Percentiles rank a stretch among this genome's conserved stretches.
These are phyloP conservation scores for Drosophila aff. DNA, from an alignment of 1,140 invertebrate species.

Conservation along the genomic window DNA sequence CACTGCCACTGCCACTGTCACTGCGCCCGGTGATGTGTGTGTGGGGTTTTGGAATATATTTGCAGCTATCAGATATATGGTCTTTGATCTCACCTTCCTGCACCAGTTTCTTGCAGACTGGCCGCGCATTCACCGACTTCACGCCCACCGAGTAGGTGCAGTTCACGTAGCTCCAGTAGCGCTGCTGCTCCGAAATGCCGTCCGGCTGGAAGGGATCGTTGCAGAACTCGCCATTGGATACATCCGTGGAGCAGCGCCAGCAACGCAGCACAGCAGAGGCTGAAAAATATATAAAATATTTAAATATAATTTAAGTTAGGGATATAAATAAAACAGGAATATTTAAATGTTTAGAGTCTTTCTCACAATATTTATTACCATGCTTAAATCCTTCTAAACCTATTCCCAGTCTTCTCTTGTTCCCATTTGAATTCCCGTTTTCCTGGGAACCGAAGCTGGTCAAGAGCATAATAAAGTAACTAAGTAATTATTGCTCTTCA, in stretches of 20 bases:
- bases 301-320: neutral
- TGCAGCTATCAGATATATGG: neutral
- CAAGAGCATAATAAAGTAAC: conserved; percentile 22
- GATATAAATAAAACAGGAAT: neutral
- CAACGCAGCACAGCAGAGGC: conserved; percentile 75
- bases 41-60: neutral
- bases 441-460: neutral
- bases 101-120: conserved; percentile 84
- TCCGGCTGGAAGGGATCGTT: conserved; percentile 83
- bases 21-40: neutral
- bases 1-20: neutral
- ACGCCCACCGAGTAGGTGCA: conserved; percentile 78
- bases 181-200: conserved; percentile 82
- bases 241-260: conserved; percentile 84
- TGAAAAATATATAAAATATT: conserved; percentile 29
- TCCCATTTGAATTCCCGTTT: neutral
- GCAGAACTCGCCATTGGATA: conserved; percentile 84
- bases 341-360: no score
- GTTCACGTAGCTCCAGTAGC: conserved; percentile 85
- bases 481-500: conserved; percentile 17
- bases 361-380: neutral
- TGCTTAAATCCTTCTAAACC: neutral
- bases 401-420: neutral
- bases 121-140: conserved; percentile 78
- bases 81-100: conserved; percentile 79